Conservation (phyloP, 2,797 vertebrate genomes). For the Eremophila alpestris region DNA sequence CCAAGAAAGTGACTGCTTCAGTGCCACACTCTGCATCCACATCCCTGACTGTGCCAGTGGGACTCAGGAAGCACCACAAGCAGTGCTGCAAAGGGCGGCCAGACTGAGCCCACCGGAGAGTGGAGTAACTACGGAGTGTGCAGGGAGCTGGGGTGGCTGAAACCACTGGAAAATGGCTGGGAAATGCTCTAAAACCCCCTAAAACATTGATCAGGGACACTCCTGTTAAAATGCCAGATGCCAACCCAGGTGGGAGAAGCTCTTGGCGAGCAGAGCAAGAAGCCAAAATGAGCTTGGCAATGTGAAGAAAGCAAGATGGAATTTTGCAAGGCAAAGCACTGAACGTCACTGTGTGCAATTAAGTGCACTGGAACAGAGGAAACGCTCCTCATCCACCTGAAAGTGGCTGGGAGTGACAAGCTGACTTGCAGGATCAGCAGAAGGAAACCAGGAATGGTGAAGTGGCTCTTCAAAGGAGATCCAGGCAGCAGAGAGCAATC, state of each 20-base stretch:
- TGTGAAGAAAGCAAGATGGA: not conserved
- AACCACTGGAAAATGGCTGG: not conserved
- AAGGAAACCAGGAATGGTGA: not conserved
- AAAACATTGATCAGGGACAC: not conserved
- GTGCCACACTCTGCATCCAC: rapidly evolving
- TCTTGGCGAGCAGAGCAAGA: not conserved
- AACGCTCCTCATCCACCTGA: not conserved
- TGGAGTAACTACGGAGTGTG: rapidly evolving
- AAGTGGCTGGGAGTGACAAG: not conserved
- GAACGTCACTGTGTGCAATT: not conserved
- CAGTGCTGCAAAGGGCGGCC: rapidly evolving
- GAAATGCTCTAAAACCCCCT: not conserved
- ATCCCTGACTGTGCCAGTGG: rapidly evolving
- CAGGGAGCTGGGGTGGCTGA: not conserved
- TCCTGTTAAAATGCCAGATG: not conserved
- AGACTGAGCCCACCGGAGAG: rapidly evolving
- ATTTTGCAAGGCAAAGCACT: not conserved
- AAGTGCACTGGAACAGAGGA: not conserved
- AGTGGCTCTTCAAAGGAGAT: not conserved
- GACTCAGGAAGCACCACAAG: rapidly evolving
- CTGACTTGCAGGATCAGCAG: not conserved
- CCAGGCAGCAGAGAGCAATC: not conserved
- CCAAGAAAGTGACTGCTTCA: rapidly evolving
- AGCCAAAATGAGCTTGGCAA: not conserved
- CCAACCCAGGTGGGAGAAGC: not conserved